Base-by-base conservation (phyloP, 2,888 invertebrate species). In the Dynastes grantii region DNA sequence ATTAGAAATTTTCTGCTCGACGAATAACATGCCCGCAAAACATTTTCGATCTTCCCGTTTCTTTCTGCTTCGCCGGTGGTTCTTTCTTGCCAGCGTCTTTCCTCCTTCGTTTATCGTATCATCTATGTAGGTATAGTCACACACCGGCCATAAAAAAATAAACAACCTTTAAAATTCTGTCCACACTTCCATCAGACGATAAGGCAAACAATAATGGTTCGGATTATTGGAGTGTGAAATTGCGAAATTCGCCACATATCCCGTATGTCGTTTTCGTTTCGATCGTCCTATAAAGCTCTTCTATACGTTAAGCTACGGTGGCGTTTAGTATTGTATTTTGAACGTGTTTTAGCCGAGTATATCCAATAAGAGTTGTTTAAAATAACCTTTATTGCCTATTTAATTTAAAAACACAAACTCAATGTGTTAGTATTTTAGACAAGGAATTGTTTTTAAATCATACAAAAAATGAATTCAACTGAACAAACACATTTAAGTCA, bases 1-100 rank as follows among this genome's bases (percentile, higher is more conserved):
- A 75, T 75, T 75, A 75, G 73, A 75, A 75, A 75, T 75, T 75
- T 75, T 75, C 73, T 75, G 73, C 73, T 75, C 73, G 73, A 45
- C 73, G 73, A 75, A 61, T 63, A 55, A 63, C 73, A 75, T 61
- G 73, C 45, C 11, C 61, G 45, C 73, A 61, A 75, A 75, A 75
- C 63, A 45, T 40, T 75, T 45, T 75, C 73, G 68, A 68, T 68
- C 51, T 68, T 68, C 68, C 16, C 68, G 5, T 68, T 68, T 65
- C 65, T 29, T 75, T 75, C 63, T 45, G 9, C 45, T 75, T 75
- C 61, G 13, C 32, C 55, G 45, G 9, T 13, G 22, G 29, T 53
- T 6, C 53, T 29, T 29, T 29, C 11, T 11, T 49, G 2, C 45
- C 40, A 29, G 13, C 11, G 16, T 61, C 29, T 40, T 55, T 58